phyloP scores from a whole-genome alignment of 2,797 vertebrate species.

The Lutjanus campechanus region DNA sequence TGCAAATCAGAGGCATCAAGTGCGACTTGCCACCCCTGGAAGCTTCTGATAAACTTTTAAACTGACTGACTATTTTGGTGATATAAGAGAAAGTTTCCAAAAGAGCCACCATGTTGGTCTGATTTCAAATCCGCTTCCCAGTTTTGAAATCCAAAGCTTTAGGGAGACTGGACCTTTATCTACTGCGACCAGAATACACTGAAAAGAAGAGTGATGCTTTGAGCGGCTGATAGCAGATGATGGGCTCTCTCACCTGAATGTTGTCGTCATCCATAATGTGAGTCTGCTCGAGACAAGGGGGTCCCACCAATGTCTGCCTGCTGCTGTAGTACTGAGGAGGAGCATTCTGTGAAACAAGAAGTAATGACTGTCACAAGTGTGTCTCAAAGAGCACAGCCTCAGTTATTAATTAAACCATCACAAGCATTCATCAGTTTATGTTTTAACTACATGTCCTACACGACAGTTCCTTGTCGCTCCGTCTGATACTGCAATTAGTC shows the following conservation, averaged over 20 bases:
- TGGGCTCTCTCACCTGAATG: constrained; percentile 66
- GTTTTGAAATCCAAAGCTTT: no score
- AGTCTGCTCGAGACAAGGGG: constrained; percentile 69
- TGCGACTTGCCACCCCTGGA: no score
- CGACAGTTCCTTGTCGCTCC: constrained; percentile 4
- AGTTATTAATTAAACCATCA: constrained; percentile 8
- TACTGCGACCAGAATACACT: background rate
- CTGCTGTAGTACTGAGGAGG: constrained; percentile 88
- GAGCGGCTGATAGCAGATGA: background rate
- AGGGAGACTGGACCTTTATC: background rate
- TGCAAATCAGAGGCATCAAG: no score
- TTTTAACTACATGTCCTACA: background rate
- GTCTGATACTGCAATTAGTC: constrained; percentile 54
- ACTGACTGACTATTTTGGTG: no score
- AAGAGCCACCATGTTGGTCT: no score
- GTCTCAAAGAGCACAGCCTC: background rate
- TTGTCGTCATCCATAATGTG: constrained; percentile 58
- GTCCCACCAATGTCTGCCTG: constrained; percentile 87
- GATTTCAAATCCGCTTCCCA: no score
- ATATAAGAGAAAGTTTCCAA: no score
- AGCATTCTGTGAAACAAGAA: constrained; percentile 75
- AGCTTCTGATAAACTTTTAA: no score
- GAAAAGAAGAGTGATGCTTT: background rate
- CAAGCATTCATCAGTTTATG: constrained; percentile 6
- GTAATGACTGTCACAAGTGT: constrained; percentile 4